Percentiles rank a stretch among this genome's conserved stretches.
phyloP scores from a whole-genome alignment of 2,888 invertebrate species.

The Andrena minutula region DNA sequence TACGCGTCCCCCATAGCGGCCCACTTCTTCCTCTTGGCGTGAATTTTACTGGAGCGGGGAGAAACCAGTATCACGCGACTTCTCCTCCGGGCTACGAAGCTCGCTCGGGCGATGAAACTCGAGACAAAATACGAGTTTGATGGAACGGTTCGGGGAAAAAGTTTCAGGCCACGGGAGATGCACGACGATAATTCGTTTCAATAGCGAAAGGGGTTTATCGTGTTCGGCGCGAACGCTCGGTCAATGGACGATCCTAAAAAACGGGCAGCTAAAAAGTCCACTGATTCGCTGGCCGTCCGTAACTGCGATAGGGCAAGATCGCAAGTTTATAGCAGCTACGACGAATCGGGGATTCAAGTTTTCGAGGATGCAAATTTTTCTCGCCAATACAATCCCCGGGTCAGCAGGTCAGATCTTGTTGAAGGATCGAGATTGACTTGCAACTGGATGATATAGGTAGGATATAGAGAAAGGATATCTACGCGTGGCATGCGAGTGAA shows the following conservation, averaged over 20 bases:
- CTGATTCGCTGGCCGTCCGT: not conserved
- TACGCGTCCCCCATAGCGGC: not conserved
- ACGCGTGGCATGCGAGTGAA: not conserved
- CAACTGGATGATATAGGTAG: not conserved
- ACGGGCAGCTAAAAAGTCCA: not conserved
- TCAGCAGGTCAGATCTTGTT: not conserved
- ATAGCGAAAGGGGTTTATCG: conserved; percentile 25
- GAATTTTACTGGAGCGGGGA: no score
- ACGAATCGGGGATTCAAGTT: not conserved
- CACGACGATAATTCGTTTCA: conserved; percentile 18
- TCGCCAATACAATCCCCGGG: not conserved
- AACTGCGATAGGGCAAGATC: not conserved
- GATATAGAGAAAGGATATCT: not conserved
- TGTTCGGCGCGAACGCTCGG: not conserved
- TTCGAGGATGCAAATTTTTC: not conserved
- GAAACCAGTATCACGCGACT: no score
- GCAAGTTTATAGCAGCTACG: not conserved
- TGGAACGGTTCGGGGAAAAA: not conserved
- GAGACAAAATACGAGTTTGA: not conserved
- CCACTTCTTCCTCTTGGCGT: no score
- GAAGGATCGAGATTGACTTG: conserved; percentile 2
- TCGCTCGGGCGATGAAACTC: not conserved
- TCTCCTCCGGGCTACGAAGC: not conserved
- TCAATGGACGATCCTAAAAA: not conserved
- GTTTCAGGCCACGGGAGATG: not conserved